phyloP scores from a whole-genome alignment of 2,797 vertebrate species.

The Leptodactylus fallax region DNA sequence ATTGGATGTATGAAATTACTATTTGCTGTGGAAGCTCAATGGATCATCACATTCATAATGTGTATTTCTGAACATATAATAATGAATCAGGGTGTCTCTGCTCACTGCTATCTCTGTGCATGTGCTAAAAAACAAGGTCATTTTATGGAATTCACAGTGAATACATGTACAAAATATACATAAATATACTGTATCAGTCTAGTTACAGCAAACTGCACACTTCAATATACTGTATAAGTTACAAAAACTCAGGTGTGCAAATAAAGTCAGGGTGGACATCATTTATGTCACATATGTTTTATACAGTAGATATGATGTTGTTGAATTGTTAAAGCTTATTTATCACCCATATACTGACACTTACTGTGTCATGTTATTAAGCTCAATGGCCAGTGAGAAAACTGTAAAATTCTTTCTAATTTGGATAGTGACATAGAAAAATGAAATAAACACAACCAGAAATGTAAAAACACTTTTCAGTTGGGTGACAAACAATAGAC shows the following conservation, averaged over 20 bases:
- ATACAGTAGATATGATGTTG: too few species aligned
- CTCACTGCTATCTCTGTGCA: slow-evolving; percentile 15
- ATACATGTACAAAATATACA: neutral
- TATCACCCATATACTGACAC: too few species aligned
- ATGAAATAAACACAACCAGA: too few species aligned
- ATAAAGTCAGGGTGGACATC: neutral
- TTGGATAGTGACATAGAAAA: too few species aligned
- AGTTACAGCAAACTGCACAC: neutral
- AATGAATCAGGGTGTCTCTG: slow-evolving; percentile 24
- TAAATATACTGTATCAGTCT: neutral
- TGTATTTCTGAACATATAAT: slow-evolving; percentile 12
- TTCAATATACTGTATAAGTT: neutral
- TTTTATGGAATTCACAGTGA: neutral
- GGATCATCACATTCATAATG: slow-evolving; percentile 52
- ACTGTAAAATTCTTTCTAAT: too few species aligned
- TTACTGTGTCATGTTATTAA: too few species aligned
- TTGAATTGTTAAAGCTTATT: too few species aligned
- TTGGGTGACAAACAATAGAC: too few species aligned
- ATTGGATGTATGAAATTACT: slow-evolving; percentile 40
- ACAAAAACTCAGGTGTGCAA: neutral
- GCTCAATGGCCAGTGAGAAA: too few species aligned
- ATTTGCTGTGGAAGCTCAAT: slow-evolving; percentile 37
- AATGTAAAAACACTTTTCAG: too few species aligned
- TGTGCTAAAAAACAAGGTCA: slow-evolving; percentile 8
- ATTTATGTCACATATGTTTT: too few species aligned